Evolutionary conservation across 2,888 invertebrate genomes (phyloP).

Genomic region (Pachydiplax longipennis): DNA sequence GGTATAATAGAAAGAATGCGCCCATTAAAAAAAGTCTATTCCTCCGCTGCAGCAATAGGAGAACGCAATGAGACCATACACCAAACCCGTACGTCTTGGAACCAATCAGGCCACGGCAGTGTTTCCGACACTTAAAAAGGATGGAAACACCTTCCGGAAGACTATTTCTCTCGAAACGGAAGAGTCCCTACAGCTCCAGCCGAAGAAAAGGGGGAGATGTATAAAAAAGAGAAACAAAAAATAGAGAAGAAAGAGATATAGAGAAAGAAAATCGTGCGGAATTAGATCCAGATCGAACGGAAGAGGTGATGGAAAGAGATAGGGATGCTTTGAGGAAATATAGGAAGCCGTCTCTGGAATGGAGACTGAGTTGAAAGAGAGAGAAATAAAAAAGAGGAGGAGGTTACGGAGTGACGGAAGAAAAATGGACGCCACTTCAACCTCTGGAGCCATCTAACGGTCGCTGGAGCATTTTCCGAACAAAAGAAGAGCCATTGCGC

Average conservation of each 20-base stretch:
- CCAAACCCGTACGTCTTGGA: background rate
- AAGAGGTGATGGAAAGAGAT: background rate
- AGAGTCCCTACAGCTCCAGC: background rate
- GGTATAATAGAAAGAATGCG: too few relatives aligned
- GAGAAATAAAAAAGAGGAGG: background rate
- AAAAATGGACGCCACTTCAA: constrained; percentile 25
- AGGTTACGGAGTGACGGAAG: background rate
- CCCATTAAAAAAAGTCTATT: background rate
- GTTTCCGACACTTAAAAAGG: background rate
- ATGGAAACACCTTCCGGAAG: background rate
- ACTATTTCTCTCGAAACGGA: background rate
- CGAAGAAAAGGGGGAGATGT: background rate
- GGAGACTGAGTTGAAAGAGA: background rate
- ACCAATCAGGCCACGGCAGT: background rate
- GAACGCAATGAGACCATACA: background rate
- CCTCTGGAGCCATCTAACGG: constrained; percentile 16
- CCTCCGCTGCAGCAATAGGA: background rate
- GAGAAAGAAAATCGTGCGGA: background rate
- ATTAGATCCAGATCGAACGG: constrained; percentile 4
- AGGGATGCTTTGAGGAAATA: constrained; percentile 4
- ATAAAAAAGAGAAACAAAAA: background rate
- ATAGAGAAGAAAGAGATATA: background rate
- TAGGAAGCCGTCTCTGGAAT: constrained; percentile 2
- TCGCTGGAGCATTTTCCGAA: constrained; percentile 23
- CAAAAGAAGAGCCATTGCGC: constrained; percentile 29